Conservation (phyloP, 2,888 invertebrate species). For the Lithophane ornitopus region DNA sequence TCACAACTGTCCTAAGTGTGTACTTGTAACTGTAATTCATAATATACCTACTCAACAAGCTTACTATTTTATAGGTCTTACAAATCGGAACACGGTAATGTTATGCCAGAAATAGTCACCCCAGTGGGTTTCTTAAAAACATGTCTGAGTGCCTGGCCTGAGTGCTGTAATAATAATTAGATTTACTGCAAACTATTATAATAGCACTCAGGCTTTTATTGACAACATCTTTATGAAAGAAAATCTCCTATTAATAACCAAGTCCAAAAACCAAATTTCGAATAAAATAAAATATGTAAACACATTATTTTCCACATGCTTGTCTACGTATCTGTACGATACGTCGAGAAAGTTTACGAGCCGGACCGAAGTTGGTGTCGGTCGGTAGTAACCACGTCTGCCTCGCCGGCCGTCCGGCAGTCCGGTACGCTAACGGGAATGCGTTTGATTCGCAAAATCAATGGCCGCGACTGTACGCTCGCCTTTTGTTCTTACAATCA, state of each 20-base stretch:
- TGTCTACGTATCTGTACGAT: conserved; percentile 44
- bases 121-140: no score
- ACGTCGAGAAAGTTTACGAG: conserved; percentile 58
- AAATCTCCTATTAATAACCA: neutral
- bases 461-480: conserved; percentile 38
- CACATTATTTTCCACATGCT: neutral
- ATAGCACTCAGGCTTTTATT: neutral
- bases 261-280: neutral
- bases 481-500: conserved; percentile 38
- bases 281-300: neutral
- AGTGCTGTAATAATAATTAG: no score
- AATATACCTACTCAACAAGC: neutral
- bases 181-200: no score
- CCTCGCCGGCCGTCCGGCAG: conserved; percentile 13
- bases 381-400: conserved; percentile 44
- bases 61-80: neutral
- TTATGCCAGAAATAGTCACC: neutral
- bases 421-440: conserved; percentile 32
- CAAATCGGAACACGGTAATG: neutral
- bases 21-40: neutral
- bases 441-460: conserved; percentile 51
- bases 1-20: neutral
- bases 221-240: neutral
- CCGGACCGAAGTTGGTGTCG: conserved; percentile 57
- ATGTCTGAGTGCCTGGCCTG: no score